Evolutionary conservation across 2,888 invertebrate genomes (phyloP).

Genomic region (Macrosoma leucophasiata): DNA sequence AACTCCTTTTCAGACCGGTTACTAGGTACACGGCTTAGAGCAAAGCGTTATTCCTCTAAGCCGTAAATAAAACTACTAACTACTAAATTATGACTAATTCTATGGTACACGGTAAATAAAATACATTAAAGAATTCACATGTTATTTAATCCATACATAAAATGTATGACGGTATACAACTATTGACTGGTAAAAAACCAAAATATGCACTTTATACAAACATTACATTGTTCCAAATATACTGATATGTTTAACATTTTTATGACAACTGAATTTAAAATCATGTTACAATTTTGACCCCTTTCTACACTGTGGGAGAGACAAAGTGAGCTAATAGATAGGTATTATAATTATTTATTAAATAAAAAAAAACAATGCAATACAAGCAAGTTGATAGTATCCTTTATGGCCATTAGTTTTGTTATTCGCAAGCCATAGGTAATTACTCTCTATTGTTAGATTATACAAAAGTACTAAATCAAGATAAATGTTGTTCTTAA

Average conservation of each 20-base stretch:
- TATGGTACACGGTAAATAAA: slow-evolving; percentile 27
- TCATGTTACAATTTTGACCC: slow-evolving; percentile 29
- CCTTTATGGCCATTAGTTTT: slow-evolving; percentile 68
- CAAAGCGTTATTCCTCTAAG: no score
- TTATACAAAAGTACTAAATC: slow-evolving; percentile 61
- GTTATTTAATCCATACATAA: slow-evolving; percentile 63
- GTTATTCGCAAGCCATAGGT: slow-evolving; percentile 73
- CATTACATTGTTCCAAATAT: slow-evolving; percentile 15
- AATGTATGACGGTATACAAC: slow-evolving; percentile 51
- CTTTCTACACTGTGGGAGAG: slow-evolving; percentile 23
- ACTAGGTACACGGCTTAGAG: no score
- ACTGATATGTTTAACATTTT: slow-evolving; percentile 33
- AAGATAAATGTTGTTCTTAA: slow-evolving; percentile 52
- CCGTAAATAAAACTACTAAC: no score
- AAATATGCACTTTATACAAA: slow-evolving; percentile 28
- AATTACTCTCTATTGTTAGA: slow-evolving; percentile 69
- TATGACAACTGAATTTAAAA: slow-evolving; percentile 18
- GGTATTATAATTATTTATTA: slow-evolving; percentile 36
- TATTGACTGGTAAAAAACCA: slow-evolving; percentile 51
- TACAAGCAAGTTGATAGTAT: slow-evolving; percentile 66
- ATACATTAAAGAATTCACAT: slow-evolving; percentile 45
- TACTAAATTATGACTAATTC: no score
- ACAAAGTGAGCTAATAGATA: slow-evolving; percentile 25
- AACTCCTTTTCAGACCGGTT: no score
- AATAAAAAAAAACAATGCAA: slow-evolving; percentile 67